A percentile compares a stretch with the other conserved stretches of the same genome.
These are phyloP conservation scores for Acrocera orbiculus DNA, from an alignment of 2,888 invertebrate species.

Conservation along the genomic window DNA sequence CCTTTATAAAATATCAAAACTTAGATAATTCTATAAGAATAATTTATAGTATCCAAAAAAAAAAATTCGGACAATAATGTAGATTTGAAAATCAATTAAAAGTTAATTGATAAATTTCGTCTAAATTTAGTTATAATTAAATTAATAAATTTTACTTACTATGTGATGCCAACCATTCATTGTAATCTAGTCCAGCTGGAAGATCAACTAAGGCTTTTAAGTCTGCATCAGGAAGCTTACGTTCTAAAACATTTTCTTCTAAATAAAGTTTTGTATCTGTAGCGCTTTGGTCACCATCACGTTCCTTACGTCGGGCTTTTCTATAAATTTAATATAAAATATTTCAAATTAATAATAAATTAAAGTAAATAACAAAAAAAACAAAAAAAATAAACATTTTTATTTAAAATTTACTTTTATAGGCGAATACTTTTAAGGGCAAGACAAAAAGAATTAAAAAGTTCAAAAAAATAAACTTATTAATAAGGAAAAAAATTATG, in stretches of 20 bases:
- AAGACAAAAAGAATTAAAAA: too few species aligned
- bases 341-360: too few species aligned
- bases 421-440: too few species aligned
- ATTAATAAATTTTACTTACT: constrained; percentile 43
- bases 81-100: background rate
- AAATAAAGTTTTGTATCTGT: constrained; percentile 87
- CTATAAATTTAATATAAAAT: constrained; percentile 38
- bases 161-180: constrained; percentile 99
- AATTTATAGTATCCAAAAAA: too few species aligned
- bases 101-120: background rate
- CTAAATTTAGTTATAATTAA: background rate
- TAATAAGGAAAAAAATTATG: too few species aligned
- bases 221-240: constrained; percentile 86
- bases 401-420: too few species aligned
- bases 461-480: too few species aligned
- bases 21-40: too few species aligned
- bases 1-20: too few species aligned
- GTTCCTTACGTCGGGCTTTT: constrained; percentile 94
- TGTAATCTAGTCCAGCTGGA: constrained; percentile 90
- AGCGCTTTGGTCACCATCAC: constrained; percentile 60
- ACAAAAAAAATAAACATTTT: too few species aligned
- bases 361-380: too few species aligned
- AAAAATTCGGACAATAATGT: constrained; percentile 1
- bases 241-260: constrained; percentile 85
- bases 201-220: constrained; percentile 85